Percentiles rank a stretch among this genome's conserved stretches.
These are phyloP conservation scores for Tineola bisselliella DNA, from an alignment of 2,888 invertebrate species.

Conservation along the genomic window DNA sequence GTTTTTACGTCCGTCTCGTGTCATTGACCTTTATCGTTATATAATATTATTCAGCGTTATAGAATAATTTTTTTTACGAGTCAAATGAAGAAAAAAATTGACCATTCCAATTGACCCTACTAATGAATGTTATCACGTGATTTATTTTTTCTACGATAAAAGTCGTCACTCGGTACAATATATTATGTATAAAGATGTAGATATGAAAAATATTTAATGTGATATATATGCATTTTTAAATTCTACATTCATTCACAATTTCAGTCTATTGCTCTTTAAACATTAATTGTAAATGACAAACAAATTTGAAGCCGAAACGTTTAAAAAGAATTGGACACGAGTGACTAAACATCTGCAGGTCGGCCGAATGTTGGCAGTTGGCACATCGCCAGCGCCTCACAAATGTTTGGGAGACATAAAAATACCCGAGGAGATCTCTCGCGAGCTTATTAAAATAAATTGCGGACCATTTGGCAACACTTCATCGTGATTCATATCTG, in stretches of 20 bases:
- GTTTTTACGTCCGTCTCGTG: too few relatives aligned
- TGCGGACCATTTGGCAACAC: constrained; percentile 67
- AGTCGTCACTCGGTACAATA: too few relatives aligned
- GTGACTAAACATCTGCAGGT: constrained; percentile 63
- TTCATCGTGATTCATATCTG: constrained; percentile 65
- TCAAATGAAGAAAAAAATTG: too few relatives aligned
- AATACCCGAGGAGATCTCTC: constrained; percentile 61
- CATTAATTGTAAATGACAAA: constrained; percentile 31
- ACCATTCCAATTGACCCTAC: too few relatives aligned
- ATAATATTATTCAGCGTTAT: too few relatives aligned
- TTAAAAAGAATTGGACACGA: constrained; percentile 59
- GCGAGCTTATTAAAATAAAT: constrained; percentile 66
- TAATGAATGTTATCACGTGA: too few relatives aligned
- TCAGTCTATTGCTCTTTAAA: neutral
- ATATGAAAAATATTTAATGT: too few relatives aligned
- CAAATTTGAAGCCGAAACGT: constrained; percentile 57
- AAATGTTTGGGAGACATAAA: constrained; percentile 66
- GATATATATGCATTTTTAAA: too few relatives aligned
- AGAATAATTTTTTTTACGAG: too few relatives aligned
- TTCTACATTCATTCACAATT: neutral
- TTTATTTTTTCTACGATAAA: too few relatives aligned
- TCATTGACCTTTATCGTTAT: too few relatives aligned
- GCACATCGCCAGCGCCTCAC: constrained; percentile 47
- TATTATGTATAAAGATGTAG: too few relatives aligned
- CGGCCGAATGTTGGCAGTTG: constrained; percentile 24